Evolutionary conservation across 1,140 invertebrate species (phyloP).

Genomic region (Araneus ventricosus): DNA sequence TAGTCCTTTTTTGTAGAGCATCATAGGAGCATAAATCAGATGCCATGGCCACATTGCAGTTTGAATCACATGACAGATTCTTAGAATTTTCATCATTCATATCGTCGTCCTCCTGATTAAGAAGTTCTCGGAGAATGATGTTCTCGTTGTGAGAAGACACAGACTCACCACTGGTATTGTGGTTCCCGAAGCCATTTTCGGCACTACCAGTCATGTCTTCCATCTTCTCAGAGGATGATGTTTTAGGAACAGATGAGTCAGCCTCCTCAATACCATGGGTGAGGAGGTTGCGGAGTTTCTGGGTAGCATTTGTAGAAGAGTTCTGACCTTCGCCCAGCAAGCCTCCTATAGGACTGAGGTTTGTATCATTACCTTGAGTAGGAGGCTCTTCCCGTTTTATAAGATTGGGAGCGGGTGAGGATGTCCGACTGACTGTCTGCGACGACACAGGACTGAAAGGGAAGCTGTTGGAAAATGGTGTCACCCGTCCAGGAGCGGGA

Average conservation of each 20-base stretch:
- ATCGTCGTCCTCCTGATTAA: conserved; percentile 76
- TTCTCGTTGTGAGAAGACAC: conserved; percentile 65
- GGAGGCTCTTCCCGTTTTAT: conserved; percentile 53
- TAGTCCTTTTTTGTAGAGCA: conserved; percentile 42
- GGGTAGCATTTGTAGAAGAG: conserved; percentile 48
- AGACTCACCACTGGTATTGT: not conserved
- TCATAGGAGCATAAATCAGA: conserved; percentile 62
- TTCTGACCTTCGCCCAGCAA: conserved; percentile 38
- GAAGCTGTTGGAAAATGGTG: conserved; percentile 82
- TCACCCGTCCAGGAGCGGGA: conserved; percentile 77
- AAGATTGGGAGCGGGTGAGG: conserved; percentile 57
- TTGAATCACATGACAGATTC: conserved; percentile 55
- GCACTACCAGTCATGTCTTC: conserved; percentile 31
- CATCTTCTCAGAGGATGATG: conserved; percentile 51
- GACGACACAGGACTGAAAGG: conserved; percentile 83
- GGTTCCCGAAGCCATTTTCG: conserved; percentile 56
- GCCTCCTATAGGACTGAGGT: conserved; percentile 45
- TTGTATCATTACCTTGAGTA: conserved; percentile 5
- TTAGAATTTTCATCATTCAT: conserved; percentile 51
- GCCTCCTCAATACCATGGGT: conserved; percentile 76
- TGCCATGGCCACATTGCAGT: conserved; percentile 34
- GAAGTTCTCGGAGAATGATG: conserved; percentile 76
- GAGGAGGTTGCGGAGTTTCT: conserved; percentile 77
- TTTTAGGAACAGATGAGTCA: conserved; percentile 73
- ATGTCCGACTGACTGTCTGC: conserved; percentile 66